Evolutionary conservation across 2,113 vertebrate genomes (phyloP).

Genomic region (Hypomesus transpacificus): DNA sequence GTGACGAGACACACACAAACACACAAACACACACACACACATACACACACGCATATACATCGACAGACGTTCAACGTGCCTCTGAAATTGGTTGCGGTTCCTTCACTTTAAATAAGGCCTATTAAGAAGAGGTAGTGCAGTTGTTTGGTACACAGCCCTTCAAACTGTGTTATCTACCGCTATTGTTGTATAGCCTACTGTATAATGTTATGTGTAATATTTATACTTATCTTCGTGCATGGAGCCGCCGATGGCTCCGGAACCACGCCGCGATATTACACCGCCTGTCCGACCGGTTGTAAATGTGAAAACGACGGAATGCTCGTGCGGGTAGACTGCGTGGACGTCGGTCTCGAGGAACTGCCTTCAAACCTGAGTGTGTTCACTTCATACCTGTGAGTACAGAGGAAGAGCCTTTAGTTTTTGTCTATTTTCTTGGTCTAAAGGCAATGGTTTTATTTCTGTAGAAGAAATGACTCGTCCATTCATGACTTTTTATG

Average conservation of each 20-base stretch:
- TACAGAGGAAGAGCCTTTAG: neutral
- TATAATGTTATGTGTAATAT: neutral
- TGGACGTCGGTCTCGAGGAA: constrained; percentile 12
- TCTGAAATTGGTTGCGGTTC: too few relatives aligned
- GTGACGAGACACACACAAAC: too few relatives aligned
- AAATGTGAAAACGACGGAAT: constrained; percentile 6
- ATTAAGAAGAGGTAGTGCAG: too few relatives aligned
- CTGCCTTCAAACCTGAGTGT: constrained; percentile 24
- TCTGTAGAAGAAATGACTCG: neutral
- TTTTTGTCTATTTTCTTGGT: neutral
- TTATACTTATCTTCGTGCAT: neutral
- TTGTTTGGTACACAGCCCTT: too few relatives aligned
- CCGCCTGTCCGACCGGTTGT: constrained; percentile 13
- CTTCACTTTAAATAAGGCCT: too few relatives aligned
- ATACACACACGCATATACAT: too few relatives aligned
- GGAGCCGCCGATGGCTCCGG: too few relatives aligned
- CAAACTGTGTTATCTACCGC: too few relatives aligned
- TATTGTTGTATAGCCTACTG: neutral
- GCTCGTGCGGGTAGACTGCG: constrained; percentile 19
- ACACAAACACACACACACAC: too few relatives aligned
- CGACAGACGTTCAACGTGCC: too few relatives aligned
- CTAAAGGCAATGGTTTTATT: neutral
- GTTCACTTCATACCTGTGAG: constrained; percentile 29
- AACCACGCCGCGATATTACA: neutral
- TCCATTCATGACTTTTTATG: neutral